Evolutionary conservation across 2,888 invertebrate genomes (phyloP), one percentile per base, ranked within the genome.

Genomic region (Muschampia plurimacula): DNA sequence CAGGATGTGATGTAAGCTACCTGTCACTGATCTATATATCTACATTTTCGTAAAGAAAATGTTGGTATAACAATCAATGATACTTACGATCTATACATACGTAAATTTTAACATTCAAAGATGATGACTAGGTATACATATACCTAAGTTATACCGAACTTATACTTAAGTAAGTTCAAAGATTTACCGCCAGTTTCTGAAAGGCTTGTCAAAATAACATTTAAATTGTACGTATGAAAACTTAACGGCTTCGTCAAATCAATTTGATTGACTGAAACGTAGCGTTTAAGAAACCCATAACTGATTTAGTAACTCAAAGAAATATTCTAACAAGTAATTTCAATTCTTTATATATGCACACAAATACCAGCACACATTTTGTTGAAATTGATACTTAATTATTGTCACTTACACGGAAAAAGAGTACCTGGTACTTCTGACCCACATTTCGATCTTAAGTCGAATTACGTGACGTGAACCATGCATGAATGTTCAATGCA

Each of bases 1-100:
- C 82, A 84, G 82, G 82, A 82, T 83, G 82, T 86, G 85, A 84
- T 79, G 82, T 83, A 85, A 87, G 78, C 82, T 84, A 82, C 82
- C 78, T 79, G 78, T 74, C 75, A 76, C 76, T 77, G 75, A 78
- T 79, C 81, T 79, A 78, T 78, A 81, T 79, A 78, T 77, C 76
- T 74, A 67, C 70, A 39, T 75, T 74, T 69, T 59, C 62, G 68
- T 75, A 76, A 75, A 73, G 72, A 12, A 57, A 22, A 55, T 55
- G 10, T 55, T 55, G 10, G 22, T 57, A 12, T 28, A 28, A 57
- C 22, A 52, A 22, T 52, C 52, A 52, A 7, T 15, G 9, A 52
- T 41, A 41, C 41, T 41, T 41, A 41, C 6, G 9, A 41, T 41
- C 7, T 9, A 9, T 6, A 41, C 12, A 12, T 22, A 46, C 46